Conservation (phyloP, 2,888 invertebrate species). For the Nomada hirtipes region DNA sequence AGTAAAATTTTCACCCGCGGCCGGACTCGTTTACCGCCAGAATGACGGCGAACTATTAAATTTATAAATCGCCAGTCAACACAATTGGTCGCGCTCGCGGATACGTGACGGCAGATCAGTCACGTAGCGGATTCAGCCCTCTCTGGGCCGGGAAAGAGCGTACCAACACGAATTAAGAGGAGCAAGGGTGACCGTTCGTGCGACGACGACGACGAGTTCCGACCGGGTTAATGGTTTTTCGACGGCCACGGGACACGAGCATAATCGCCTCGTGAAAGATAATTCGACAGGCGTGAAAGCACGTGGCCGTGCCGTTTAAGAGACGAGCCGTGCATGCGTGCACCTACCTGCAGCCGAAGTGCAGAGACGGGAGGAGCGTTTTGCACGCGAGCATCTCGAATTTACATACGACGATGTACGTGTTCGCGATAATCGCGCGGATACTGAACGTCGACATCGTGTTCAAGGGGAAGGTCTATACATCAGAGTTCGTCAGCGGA, state of each 20-base stretch:
- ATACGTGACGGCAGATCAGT: constrained; percentile 55
- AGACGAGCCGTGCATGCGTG: constrained; percentile 48
- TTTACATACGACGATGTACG: constrained; percentile 49
- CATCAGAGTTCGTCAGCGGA: constrained; percentile 60
- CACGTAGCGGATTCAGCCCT: constrained; percentile 38
- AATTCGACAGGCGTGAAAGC: constrained; percentile 75
- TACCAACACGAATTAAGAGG: constrained; percentile 59
- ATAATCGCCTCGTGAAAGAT: constrained; percentile 60
- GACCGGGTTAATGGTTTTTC: constrained; percentile 68
- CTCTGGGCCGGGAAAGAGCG: not conserved
- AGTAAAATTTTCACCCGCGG: not conserved
- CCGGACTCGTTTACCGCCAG: not conserved
- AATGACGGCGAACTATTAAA: constrained; percentile 54
- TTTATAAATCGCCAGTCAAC: constrained; percentile 62
- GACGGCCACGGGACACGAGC: constrained; percentile 64
- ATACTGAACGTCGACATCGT: constrained; percentile 50
- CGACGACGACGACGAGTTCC: constrained; percentile 38
- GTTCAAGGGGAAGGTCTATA: constrained; percentile 65
- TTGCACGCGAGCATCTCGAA: constrained; percentile 44
- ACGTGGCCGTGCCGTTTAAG: constrained; percentile 75
- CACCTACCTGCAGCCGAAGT: constrained; percentile 53
- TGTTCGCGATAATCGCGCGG: constrained; percentile 41
- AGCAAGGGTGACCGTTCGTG: constrained; percentile 43
- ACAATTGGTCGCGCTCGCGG: constrained; percentile 56
- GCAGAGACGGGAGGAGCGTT: constrained; percentile 26